These are phyloP conservation scores for Bombus confusus DNA, from an alignment of 1,140 invertebrate genomes.

Conservation along the genomic window DNA sequence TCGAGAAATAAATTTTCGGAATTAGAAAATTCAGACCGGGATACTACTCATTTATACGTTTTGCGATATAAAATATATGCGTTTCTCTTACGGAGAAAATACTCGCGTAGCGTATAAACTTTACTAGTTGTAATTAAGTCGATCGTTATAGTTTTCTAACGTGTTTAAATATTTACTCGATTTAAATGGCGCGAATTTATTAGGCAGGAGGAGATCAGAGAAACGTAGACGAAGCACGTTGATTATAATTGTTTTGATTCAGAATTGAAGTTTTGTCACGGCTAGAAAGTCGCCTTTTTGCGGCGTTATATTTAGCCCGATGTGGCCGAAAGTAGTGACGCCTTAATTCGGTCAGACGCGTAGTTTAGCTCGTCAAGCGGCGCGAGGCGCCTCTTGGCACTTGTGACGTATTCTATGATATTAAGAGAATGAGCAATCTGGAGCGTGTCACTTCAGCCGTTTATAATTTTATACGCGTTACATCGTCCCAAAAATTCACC, in stretches of 20 bases:
- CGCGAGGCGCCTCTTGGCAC: slow-evolving; percentile 47
- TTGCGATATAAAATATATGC: background rate
- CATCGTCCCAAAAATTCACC: background rate
- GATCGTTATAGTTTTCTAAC: background rate
- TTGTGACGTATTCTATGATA: slow-evolving; percentile 56
- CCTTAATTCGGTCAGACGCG: slow-evolving; percentile 50
- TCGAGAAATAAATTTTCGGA: background rate
- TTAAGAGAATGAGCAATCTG: slow-evolving; percentile 54
- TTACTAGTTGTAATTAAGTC: background rate
- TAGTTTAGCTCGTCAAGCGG: slow-evolving; percentile 47
- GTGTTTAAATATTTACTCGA: background rate
- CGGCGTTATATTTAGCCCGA: slow-evolving; percentile 53
- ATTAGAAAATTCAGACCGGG: background rate
- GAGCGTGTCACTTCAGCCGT: slow-evolving; percentile 33
- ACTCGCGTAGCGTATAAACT: rapidly evolving
- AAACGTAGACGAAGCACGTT: too few species aligned
- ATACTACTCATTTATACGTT: background rate
- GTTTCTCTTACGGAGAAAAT: background rate
- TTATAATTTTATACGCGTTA: slow-evolving; percentile 22
- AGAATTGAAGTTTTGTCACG: background rate
- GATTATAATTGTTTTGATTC: slow-evolving; percentile 25
- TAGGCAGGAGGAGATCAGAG: too few species aligned
- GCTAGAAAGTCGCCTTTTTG: slow-evolving; percentile 36
- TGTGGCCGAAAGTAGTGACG: slow-evolving; percentile 50
- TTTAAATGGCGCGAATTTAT: background rate